Evolutionary conservation across 1,140 invertebrate genomes (phyloP).

Genomic region (Plectrocnemia conspersa): DNA sequence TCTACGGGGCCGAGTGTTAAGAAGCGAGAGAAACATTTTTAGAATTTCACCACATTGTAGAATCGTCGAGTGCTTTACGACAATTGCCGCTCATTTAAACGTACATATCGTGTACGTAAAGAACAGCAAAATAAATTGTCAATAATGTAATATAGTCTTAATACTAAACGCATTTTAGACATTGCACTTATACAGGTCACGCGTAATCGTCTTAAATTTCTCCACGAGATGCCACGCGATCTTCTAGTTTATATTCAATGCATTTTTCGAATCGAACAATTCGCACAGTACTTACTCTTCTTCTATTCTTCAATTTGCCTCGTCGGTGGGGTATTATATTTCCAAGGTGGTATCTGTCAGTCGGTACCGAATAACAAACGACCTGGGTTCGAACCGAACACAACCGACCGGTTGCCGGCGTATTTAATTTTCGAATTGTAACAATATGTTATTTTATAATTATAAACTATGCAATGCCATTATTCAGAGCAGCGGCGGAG

Average conservation of each 20-base stretch:
- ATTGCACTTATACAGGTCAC: too few relatives aligned
- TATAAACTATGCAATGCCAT: constrained; percentile 10
- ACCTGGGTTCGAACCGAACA: constrained; percentile 1
- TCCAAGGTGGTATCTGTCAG: constrained; percentile 3
- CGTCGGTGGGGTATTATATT: neutral
- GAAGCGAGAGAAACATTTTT: neutral
- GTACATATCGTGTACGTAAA: too few relatives aligned
- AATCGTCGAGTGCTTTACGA: too few relatives aligned
- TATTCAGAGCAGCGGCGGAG: neutral
- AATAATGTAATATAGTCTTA: too few relatives aligned
- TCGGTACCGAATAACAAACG: constrained; percentile 9
- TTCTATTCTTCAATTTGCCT: neutral
- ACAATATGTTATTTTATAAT: constrained; percentile 20
- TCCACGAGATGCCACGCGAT: too few relatives aligned
- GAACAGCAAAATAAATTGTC: too few relatives aligned
- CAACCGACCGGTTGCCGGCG: neutral
- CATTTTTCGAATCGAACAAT: too few relatives aligned
- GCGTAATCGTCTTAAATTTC: too few relatives aligned
- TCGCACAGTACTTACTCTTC: neutral
- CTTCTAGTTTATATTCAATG: too few relatives aligned
- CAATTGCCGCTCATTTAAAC: neutral
- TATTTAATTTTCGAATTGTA: constrained; percentile 12
- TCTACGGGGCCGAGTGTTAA: neutral
- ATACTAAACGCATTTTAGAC: too few relatives aligned
- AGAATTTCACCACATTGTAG: neutral